Base-by-base conservation (phyloP, 2,113 vertebrate species). In the Paradisaea rubra region DNA sequence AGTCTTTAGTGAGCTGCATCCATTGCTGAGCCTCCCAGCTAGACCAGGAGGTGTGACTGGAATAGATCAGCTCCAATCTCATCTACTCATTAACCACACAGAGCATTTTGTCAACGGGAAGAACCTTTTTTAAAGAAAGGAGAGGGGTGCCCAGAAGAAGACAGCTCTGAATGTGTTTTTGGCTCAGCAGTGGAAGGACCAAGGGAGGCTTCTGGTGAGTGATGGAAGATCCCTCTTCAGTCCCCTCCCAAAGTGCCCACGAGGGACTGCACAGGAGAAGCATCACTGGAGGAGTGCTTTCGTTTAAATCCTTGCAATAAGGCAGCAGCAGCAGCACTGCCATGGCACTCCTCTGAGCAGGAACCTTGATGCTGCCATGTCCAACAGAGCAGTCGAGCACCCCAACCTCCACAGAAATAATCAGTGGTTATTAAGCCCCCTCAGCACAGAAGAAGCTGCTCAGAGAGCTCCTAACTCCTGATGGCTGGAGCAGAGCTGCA, bases 1-100 rank as follows among this genome's bases (percentile, higher is more conserved):
- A 37, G 66, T 68, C 85, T 91, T 94, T 41, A 94, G 82, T 3
- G 17, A 95, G 79, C 77, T 92, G 84, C 70, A 94, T 87, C 91
- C 84, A 89, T 18, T 3, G 15, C 92, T 94, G 91, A 94, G 86
- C 86, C 86, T 91, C 66, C 73, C 1, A 9, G 70, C 92, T 64
- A 70, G 82, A 94, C 70, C 10, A 1, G 47, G 87, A 91, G 59
- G 50, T 88, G 89, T 94, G 95, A 94, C 90, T 76, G 79, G 88
- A 96, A 96, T 81, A 91, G 86, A 94, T 86, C 52, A 69, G 79
- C 88, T 86, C 37, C 74, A 65, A 31, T 39, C 69, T 61, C 64
- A 44, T 13, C 80, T 42, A 49, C 30, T 83, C 69, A 91, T 45
- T 70, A 89, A 78, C 54, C 31, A 31, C 4, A 7, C 57, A 60